A percentile compares a stretch with the other conserved stretches of the same genome.
These are phyloP conservation scores for Drosophila mimetica DNA, from an alignment of 2,888 invertebrate genomes.

Conservation along the genomic window DNA sequence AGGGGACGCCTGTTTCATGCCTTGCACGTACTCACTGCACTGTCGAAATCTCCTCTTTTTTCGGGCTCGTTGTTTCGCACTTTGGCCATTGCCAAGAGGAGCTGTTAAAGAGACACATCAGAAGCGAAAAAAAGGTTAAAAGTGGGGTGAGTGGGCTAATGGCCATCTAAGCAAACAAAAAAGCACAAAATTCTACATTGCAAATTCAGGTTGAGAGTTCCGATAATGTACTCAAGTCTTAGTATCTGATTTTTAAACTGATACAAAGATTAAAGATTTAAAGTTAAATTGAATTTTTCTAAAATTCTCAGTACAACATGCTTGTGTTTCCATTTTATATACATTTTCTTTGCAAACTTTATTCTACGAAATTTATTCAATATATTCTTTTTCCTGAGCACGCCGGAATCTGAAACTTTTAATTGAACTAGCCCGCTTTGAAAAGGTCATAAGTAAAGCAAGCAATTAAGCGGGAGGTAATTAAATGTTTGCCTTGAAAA, in stretches of 20 bases:
- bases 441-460: background rate
- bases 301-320: too few relatives aligned
- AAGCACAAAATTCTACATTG: background rate
- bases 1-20: conserved; percentile 47
- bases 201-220: background rate
- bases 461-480: conserved; percentile 2
- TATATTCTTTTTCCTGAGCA: background rate
- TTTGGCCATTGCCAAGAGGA: conserved; percentile 23
- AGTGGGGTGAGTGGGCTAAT: conserved; percentile 1
- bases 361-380: background rate
- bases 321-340: background rate
- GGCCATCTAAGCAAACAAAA: conserved; percentile 1
- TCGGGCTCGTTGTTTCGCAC: conserved; percentile 20
- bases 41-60: conserved; percentile 43
- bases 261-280: too few relatives aligned
- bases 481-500: conserved; percentile 4
- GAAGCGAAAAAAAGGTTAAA: background rate
- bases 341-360: background rate
- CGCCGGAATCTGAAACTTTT: background rate
- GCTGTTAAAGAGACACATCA: conserved; percentile 50
- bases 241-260: background rate
- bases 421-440: background rate
- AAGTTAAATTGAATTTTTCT: too few relatives aligned
- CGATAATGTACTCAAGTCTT: background rate
- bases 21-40: conserved; percentile 58